Evolutionary conservation across 2,888 invertebrate genomes (phyloP).

Genomic region (Serripes groenlandicus): DNA sequence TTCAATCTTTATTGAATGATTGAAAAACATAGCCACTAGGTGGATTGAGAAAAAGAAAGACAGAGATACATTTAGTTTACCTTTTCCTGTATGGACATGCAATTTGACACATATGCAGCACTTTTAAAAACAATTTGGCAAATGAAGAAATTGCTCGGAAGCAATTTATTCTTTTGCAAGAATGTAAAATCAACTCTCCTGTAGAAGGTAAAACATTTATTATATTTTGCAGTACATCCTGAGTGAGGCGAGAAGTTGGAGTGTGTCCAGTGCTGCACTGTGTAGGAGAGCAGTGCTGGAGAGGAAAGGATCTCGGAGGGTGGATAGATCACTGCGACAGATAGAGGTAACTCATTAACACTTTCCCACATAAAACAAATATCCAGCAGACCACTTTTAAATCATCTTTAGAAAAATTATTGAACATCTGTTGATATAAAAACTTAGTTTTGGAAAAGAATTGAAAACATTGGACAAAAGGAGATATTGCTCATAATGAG

Average conservation of each 20-base stretch:
- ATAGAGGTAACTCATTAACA: constrained; percentile 89
- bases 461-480: constrained; percentile 9
- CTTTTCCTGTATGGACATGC: no score
- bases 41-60: no score
- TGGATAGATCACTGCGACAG: constrained; percentile 95
- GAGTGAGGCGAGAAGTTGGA: constrained; percentile 91
- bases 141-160: no score
- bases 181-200: neutral
- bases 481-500: neutral
- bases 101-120: no score
- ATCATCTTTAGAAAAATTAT: no score
- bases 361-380: neutral
- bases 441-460: no score
- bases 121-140: no score
- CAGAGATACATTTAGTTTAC: no score
- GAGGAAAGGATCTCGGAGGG: constrained; percentile 91
- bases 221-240: constrained; percentile 87
- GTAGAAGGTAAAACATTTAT: neutral
- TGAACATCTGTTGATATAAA: no score
- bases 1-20: no score
- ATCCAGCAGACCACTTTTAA: neutral
- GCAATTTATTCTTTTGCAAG: no score
- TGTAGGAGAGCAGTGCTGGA: constrained; percentile 93
- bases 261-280: constrained; percentile 92
- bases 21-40: no score